Conservation (phyloP, 2,113 vertebrate species). For the Stictonetta naevosa region DNA sequence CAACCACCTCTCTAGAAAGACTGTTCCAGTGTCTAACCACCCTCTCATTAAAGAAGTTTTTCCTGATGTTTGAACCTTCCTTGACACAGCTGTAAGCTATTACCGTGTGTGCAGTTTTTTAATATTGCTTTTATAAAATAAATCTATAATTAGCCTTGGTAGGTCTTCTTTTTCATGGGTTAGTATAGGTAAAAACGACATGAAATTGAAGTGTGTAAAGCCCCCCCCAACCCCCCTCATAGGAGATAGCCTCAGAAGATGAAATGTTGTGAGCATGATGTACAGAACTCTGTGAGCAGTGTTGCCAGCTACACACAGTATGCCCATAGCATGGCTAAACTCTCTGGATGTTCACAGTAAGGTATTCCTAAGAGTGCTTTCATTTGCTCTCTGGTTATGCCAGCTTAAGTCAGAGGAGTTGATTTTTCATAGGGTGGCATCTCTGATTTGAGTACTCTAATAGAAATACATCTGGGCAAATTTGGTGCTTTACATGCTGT, state of each 20-base stretch:
- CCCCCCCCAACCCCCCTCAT: fast-evolving
- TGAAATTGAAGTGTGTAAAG: not conserved
- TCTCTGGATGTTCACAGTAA: fast-evolving
- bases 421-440: not conserved
- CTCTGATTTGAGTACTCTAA: not conserved
- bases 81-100: not conserved
- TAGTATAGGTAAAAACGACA: not conserved
- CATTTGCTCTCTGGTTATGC: not conserved
- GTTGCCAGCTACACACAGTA: not conserved
- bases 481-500: not conserved
- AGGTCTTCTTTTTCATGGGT: not conserved
- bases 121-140: not conserved
- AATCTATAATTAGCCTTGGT: not conserved
- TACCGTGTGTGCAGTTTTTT: not conserved
- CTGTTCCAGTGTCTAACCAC: not conserved
- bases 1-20: not conserved
- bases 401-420: not conserved
- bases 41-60: not conserved
- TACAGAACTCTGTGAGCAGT: not conserved
- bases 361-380: not conserved
- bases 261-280: not conserved
- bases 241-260: not conserved
- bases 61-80: not conserved
- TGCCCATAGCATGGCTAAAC: not conserved
- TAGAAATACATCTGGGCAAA: not conserved